Percentiles rank a stretch among this genome's conserved stretches.
Conservation (phyloP, 2,113 vertebrate genomes). For the Bettongia penicillata region DNA sequence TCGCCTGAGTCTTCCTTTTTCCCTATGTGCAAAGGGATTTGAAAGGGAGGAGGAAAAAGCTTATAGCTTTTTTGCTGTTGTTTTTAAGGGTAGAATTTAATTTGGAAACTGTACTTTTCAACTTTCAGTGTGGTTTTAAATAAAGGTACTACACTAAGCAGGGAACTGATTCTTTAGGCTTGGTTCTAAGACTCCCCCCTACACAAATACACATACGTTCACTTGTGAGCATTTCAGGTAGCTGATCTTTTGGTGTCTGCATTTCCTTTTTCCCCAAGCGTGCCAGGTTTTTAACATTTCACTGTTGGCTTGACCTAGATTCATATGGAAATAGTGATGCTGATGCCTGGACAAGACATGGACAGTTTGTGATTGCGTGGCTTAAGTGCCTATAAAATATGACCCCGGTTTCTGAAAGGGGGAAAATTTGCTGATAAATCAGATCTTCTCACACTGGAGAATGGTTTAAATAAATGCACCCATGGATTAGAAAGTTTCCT, state of each 20-base stretch:
- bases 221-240: background rate
- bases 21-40: background rate
- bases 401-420: constrained; percentile 86
- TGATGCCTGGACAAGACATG: constrained; percentile 85
- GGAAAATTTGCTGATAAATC: constrained; percentile 89
- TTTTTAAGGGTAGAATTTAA: constrained; percentile 22
- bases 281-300: constrained; percentile 80
- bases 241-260: background rate
- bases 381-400: constrained; percentile 90
- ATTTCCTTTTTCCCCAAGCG: constrained; percentile 46
- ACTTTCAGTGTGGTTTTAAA: constrained; percentile 39
- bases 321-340: constrained; percentile 84
- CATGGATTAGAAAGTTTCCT: constrained; percentile 85
- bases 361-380: constrained; percentile 76
- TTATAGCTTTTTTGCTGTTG: constrained; percentile 11
- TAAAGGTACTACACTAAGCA: background rate
- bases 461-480: constrained; percentile 89
- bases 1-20: constrained; percentile 24
- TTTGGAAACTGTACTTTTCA: constrained; percentile 42
- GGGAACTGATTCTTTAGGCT: background rate
- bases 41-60: constrained; percentile 10
- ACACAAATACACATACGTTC: background rate
- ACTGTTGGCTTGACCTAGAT: constrained; percentile 88
- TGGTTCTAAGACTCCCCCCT: constrained; percentile 11
- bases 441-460: constrained; percentile 86